These are phyloP conservation scores for Caenorhabditis macrosperma DNA, from an alignment of 2,888 invertebrate species.

Conservation along the genomic window DNA sequence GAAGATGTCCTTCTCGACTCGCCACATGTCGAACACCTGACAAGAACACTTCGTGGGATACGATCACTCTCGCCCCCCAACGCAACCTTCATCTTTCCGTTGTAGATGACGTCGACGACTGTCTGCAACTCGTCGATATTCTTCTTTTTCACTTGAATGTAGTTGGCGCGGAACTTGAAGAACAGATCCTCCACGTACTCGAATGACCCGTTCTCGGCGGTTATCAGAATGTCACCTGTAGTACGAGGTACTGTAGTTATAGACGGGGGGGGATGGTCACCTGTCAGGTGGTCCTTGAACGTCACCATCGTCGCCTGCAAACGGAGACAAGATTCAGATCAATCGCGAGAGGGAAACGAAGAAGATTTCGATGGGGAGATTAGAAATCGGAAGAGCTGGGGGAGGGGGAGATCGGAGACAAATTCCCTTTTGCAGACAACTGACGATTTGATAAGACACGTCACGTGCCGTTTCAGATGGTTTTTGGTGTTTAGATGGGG, in stretches of 20 bases:
- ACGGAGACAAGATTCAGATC: neutral
- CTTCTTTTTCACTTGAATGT: conserved; percentile 32
- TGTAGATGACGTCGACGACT: conserved; percentile 29
- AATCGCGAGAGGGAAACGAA: neutral
- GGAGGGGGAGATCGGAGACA: no score
- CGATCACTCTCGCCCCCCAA: no score
- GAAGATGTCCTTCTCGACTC: conserved; percentile 48
- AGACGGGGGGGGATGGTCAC: neutral
- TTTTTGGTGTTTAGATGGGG: no score
- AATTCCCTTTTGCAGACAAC: no score
- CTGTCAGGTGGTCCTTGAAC: conserved; percentile 45
- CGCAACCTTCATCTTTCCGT: conserved; percentile 38
- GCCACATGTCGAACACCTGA: conserved; percentile 47
- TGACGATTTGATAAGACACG: no score
- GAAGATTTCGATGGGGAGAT: neutral
- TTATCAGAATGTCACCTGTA: conserved; percentile 20
- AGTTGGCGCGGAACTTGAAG: conserved; percentile 41
- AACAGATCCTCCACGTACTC: conserved; percentile 30
- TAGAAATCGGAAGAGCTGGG: neutral
- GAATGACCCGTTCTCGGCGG: conserved; percentile 35
- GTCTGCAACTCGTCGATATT: conserved; percentile 9
- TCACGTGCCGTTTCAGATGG: no score
- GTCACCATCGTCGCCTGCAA: conserved; percentile 30
- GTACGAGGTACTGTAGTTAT: neutral
- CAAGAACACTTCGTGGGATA: no score